Evolutionary conservation across 2,888 invertebrate species (phyloP), one percentile per base, ranked within the genome.

Genomic region (Petrophora chlorosata): DNA sequence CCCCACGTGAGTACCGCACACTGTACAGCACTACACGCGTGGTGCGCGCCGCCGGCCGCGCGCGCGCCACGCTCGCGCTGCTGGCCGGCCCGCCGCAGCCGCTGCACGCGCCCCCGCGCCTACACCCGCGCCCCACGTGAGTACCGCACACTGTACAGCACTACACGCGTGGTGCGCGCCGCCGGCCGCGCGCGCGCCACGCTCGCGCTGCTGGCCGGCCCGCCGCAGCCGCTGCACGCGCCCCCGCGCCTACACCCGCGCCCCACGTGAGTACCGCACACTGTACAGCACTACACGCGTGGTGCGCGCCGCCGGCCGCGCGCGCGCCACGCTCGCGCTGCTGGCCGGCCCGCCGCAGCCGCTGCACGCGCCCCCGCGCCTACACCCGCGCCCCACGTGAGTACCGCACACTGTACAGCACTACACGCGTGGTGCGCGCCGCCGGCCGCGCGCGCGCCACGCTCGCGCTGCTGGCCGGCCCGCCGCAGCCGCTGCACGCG

Each of bases 371-470:
- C 53, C 56, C 12, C 47, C 48, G 23, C 39, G 16, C 3, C 47
- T 49, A 23, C 56, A 47, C 30, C 16, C 9, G 2, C 26, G 5
- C 0, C 59, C 39, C 13, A 53, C 51, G 59, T 59, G 4, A 41
- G 43, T 51, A 38, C 23, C 10, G 3, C 13, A n/a, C n/a, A n/a
- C n/a, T n/a, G n/a, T n/a, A n/a, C n/a, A n/a, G n/a, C n/a, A n/a
- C n/a, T n/a, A n/a, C n/a, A n/a, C n/a, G 94, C 95, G 70, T 96
- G 98, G 78, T 92, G 95, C 64, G 91, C 87, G 58, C 92, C 91
- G 52, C 93, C 91, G 40, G 92, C 92, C 41, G 97, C 93, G 84
- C 96, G 73, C 92, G 93, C 57, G 92, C 94, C 72, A 82, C 96
- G 35, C 83, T 94, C 55, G 94, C 95, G 77, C 87, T 97, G 61